These are phyloP conservation scores for Apostichopus japonicus DNA, from an alignment of 35 echinoderm and acorn worm species.

Conservation along the genomic window DNA sequence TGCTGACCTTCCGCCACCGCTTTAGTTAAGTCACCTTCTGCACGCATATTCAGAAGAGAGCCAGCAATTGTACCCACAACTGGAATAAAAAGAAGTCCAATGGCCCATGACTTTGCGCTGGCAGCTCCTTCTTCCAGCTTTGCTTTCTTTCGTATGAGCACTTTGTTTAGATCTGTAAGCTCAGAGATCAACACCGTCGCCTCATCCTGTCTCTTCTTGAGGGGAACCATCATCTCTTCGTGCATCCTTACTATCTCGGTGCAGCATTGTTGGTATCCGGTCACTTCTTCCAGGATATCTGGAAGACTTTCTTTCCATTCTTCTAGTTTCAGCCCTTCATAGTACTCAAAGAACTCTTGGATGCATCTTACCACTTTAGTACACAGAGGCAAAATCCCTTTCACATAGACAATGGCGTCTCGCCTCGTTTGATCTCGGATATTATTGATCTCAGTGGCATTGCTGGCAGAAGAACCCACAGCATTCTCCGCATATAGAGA, in stretches of 20 bases:
- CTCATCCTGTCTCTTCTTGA: slow-evolving; percentile 48
- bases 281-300: slow-evolving; percentile 34
- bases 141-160: neutral
- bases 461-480: no score
- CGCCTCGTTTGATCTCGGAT: neutral
- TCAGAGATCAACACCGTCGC: slow-evolving; percentile 1
- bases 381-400: no score
- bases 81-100: neutral
- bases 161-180: neutral
- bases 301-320: slow-evolving; percentile 29
- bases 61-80: neutral
- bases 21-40: neutral
- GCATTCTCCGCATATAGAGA: no score
- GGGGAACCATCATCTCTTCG: slow-evolving; percentile 8
- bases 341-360: no score
- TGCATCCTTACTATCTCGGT: slow-evolving; percentile 3
- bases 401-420: neutral
- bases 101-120: neutral
- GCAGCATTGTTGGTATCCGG: slow-evolving; percentile 5
- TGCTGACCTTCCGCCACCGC: slow-evolving; percentile 14
- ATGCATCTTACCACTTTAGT: no score
- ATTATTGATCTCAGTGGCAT: neutral
- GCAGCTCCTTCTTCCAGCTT: neutral
- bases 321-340: neutral
- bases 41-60: neutral